A percentile compares a stretch with the other conserved stretches of the same genome.
These are phyloP conservation scores for Mactromeris polynyma DNA, from an alignment of 2,888 invertebrate genomes.

Conservation along the genomic window DNA sequence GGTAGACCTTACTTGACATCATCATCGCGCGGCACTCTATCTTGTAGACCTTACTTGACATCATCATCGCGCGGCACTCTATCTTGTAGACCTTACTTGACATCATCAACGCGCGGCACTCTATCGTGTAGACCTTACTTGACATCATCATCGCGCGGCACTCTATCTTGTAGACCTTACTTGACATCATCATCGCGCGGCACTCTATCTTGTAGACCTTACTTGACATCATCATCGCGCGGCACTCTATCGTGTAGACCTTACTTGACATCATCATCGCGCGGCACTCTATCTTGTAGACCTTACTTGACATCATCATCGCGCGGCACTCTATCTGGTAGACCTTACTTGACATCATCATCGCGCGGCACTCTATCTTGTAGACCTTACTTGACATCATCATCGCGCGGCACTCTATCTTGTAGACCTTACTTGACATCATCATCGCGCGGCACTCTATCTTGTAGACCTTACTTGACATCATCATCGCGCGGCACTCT, in stretches of 20 bases:
- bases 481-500: neutral
- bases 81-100: neutral
- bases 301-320: neutral
- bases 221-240: neutral
- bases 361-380: neutral
- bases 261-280: neutral
- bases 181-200: neutral
- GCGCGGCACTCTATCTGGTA: neutral
- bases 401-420: neutral
- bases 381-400: neutral
- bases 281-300: neutral
- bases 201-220: neutral
- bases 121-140: neutral
- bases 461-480: neutral
- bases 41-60: neutral
- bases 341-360: neutral
- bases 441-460: neutral
- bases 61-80: neutral
- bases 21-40: neutral
- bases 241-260: neutral
- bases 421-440: neutral
- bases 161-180: neutral
- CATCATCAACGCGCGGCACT: neutral
- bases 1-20: neutral
- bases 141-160: neutral